Conservation (phyloP, 2,888 invertebrate genomes). For the Anoplius nigerrimus region DNA sequence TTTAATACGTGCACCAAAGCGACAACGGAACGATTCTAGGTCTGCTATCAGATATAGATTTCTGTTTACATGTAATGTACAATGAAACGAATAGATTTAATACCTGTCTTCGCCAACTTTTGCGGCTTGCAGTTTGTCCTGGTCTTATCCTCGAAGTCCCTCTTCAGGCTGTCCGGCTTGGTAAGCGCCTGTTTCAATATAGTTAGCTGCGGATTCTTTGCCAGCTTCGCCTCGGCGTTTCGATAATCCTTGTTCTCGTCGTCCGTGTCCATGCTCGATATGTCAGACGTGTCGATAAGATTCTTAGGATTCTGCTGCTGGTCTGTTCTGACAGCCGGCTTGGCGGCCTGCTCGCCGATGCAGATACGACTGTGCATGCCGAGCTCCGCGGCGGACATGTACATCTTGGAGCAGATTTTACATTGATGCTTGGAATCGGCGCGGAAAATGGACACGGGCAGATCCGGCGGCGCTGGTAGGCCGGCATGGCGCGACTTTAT, state of each 20-base stretch:
- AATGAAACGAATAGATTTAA: conserved; percentile 54
- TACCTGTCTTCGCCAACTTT: conserved; percentile 69
- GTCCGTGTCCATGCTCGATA: conserved; percentile 68
- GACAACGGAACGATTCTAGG: neutral
- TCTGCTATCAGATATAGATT: neutral
- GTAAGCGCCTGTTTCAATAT: conserved; percentile 72
- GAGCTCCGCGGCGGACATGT: conserved; percentile 67
- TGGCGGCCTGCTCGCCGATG: conserved; percentile 54
- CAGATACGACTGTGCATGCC: conserved; percentile 70
- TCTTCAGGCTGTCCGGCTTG: conserved; percentile 64
- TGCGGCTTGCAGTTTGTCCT: conserved; percentile 63
- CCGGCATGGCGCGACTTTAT: conserved; percentile 73
- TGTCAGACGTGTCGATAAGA: conserved; percentile 67
- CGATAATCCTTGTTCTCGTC: conserved; percentile 69
- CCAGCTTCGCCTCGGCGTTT: conserved; percentile 75
- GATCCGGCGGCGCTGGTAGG: conserved; percentile 63
- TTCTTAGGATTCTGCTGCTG: conserved; percentile 67
- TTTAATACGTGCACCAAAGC: neutral
- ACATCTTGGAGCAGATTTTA: conserved; percentile 70
- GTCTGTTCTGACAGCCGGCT: conserved; percentile 69
- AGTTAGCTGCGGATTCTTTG: conserved; percentile 73
- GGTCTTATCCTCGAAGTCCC: conserved; percentile 65
- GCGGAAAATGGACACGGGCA: conserved; percentile 50
- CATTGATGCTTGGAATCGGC: conserved; percentile 65
- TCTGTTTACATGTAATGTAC: neutral